Evolutionary conservation across 2,888 invertebrate genomes (phyloP), one percentile per base, ranked within the genome.

Genomic region (Lysandra bellargus): DNA sequence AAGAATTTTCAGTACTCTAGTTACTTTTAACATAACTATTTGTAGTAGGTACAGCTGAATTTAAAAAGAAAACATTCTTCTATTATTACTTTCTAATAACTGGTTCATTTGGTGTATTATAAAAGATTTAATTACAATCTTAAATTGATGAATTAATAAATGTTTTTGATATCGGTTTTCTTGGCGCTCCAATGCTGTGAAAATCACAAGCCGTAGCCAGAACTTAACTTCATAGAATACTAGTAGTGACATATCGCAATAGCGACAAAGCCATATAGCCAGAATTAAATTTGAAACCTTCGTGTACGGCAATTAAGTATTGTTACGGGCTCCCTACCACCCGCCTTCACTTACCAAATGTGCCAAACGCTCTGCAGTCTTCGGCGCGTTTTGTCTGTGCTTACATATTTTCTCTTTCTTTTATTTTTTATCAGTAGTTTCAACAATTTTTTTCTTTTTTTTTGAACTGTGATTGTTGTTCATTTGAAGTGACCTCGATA

Each of bases 271-370:
- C 33, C 4, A 74, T 74, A 74, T 44, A 74, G 7, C 40, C 44
- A 44, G 44, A 40, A 44, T 74, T n/a, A 44, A 78, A 78, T 73
- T 72, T 57, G 75, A 76, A 75, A 60, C 75, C 75, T 79, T 75
- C 61, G 33, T 75, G 44, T 79, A 77, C 79, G 78, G 81, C 79
- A 73, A 81, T 80, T 77, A 53, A 64, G 83, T 82, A 81, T 83
- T 82, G 83, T 82, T 80, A 44, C 75, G 44, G 81, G 81, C 73
- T 82, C 85, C 85, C 85, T 85, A 80, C 85, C 84, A 85, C 79
- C 60, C 79, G 78, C 80, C 80, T 80, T 82, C 83, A 81, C 81
- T 81, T 79, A 37, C 82, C 80, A 73, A 80, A 79, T 75, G 81
- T 82, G 81, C 79, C 80, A 81, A 83, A 80, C 80, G 78, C 75